Evolutionary conservation across 1,140 invertebrate genomes (phyloP).

Genomic region (Drosophila ficusphila): DNA sequence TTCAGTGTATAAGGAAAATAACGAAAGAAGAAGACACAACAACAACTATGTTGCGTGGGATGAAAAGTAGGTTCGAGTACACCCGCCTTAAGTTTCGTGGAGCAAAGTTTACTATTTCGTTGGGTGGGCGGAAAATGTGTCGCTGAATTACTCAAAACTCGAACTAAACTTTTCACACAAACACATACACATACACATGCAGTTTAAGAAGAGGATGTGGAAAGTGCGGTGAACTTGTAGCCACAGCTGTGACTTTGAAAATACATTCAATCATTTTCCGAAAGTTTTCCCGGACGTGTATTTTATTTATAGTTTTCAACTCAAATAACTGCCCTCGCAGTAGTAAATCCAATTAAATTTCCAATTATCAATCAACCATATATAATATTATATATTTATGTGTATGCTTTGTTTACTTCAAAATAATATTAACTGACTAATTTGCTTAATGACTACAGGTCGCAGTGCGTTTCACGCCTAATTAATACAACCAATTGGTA

Average conservation of each 20-base stretch:
- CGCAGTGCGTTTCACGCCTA: slow-evolving; percentile 47
- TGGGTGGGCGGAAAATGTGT: slow-evolving; percentile 40
- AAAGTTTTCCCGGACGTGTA: slow-evolving; percentile 26
- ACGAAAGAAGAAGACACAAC: slow-evolving; percentile 13
- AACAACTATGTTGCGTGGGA: slow-evolving; percentile 35
- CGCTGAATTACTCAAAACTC: slow-evolving; percentile 37
- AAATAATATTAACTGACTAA: slow-evolving; percentile 39
- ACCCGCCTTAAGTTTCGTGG: slow-evolving; percentile 24
- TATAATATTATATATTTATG: no score
- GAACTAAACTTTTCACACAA: slow-evolving; percentile 46
- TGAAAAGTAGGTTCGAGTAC: not conserved
- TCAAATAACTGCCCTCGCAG: not conserved
- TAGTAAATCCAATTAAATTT: slow-evolving; percentile 36
- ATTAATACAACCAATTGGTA: slow-evolving; percentile 70
- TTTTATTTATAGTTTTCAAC: slow-evolving; percentile 26
- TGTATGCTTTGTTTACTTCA: slow-evolving; percentile 26
- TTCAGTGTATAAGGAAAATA: slow-evolving; percentile 2
- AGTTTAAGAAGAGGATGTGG: slow-evolving; percentile 10
- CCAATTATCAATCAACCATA: slow-evolving; percentile 35
- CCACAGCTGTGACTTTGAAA: slow-evolving; percentile 68
- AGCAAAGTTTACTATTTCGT: slow-evolving; percentile 56
- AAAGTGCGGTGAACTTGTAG: slow-evolving; percentile 46
- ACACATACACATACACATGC: slow-evolving; percentile 5
- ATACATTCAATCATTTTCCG: slow-evolving; percentile 71
- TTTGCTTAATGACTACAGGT: slow-evolving; percentile 52